phyloP scores from a whole-genome alignment of 2,888 invertebrate genomes.

The Chouioia cunea region DNA sequence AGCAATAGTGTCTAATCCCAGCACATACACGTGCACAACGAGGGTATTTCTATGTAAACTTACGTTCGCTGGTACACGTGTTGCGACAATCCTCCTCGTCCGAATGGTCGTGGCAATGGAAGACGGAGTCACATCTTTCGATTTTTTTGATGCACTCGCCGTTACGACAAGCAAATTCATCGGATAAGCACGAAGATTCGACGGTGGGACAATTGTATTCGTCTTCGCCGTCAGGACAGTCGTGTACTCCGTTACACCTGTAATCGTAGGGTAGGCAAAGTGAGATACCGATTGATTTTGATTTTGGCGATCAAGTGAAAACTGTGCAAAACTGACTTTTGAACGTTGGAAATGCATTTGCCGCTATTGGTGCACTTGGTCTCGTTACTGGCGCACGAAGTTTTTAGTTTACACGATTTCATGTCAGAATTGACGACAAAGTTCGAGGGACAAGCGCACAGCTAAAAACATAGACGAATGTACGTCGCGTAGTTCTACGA shows the following conservation, averaged over 20 bases:
- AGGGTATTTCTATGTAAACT: too few relatives aligned
- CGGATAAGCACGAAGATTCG: not conserved
- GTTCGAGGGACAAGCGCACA: constrained; percentile 78
- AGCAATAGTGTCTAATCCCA: too few relatives aligned
- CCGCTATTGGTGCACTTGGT: constrained; percentile 70
- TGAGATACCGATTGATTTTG: too few relatives aligned
- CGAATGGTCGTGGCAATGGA: constrained; percentile 72
- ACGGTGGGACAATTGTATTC: constrained; percentile 70
- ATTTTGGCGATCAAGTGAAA: too few relatives aligned
- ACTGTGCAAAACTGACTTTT: constrained; percentile 51
- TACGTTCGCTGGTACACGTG: constrained; percentile 47
- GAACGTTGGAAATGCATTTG: constrained; percentile 65
- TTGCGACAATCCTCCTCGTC: constrained; percentile 72
- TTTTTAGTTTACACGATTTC: constrained; percentile 72
- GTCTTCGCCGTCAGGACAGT: constrained; percentile 73
- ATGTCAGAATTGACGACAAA: constrained; percentile 71
- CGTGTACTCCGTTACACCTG: constrained; percentile 71
- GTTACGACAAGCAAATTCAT: constrained; percentile 71
- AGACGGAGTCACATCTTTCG: constrained; percentile 70
- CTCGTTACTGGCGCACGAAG: constrained; percentile 65
- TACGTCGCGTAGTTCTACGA: not conserved
- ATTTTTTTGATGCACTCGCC: constrained; percentile 70
- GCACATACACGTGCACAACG: too few relatives aligned
- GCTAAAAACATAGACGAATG: constrained; percentile 46
- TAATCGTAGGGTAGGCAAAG: too few relatives aligned